A percentile compares a stretch with the other conserved stretches of the same genome.
These are phyloP conservation scores for Craniophora ligustri DNA, from an alignment of 2,888 invertebrate genomes.

Conservation along the genomic window DNA sequence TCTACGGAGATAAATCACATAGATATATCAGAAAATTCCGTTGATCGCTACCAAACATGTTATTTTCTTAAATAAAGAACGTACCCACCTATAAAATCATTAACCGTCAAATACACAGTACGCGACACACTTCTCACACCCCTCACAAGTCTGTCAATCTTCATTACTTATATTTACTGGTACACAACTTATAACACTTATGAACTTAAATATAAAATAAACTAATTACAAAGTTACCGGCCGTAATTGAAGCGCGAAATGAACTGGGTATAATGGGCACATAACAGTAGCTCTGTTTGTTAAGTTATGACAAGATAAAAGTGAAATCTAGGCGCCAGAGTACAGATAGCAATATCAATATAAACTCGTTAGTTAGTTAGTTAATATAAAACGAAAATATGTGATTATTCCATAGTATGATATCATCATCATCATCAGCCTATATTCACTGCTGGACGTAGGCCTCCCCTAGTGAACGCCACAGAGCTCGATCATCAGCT, in stretches of 20 bases:
- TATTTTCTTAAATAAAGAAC: too few species aligned
- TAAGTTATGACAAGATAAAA: slow-evolving; percentile 43
- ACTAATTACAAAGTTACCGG: background rate
- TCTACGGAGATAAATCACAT: too few species aligned
- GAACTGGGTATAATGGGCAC: slow-evolving; percentile 28
- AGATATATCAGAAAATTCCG: too few species aligned
- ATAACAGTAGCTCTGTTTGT: slow-evolving; percentile 34
- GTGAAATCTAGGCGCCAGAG: slow-evolving; percentile 39
- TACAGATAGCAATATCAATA: slow-evolving; percentile 28
- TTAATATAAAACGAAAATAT: too few species aligned
- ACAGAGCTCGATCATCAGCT: too few species aligned
- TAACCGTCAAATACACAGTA: slow-evolving; percentile 45
- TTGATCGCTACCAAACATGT: too few species aligned
- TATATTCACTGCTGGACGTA: too few species aligned
- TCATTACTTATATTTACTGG: slow-evolving; percentile 26
- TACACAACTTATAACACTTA: slow-evolving; percentile 1
- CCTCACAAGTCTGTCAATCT: slow-evolving; percentile 30
- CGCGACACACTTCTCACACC: slow-evolving; percentile 39
- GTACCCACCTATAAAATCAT: slow-evolving; percentile 47
- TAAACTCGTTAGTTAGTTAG: too few species aligned
- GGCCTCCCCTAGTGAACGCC: too few species aligned
- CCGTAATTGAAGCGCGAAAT: background rate
- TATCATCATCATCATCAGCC: too few species aligned
- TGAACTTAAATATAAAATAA: background rate
- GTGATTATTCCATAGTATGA: too few species aligned